Percentiles rank a stretch among this genome's conserved stretches.
Conservation (phyloP, 2,113 vertebrate genomes). For the Mola mola region DNA sequence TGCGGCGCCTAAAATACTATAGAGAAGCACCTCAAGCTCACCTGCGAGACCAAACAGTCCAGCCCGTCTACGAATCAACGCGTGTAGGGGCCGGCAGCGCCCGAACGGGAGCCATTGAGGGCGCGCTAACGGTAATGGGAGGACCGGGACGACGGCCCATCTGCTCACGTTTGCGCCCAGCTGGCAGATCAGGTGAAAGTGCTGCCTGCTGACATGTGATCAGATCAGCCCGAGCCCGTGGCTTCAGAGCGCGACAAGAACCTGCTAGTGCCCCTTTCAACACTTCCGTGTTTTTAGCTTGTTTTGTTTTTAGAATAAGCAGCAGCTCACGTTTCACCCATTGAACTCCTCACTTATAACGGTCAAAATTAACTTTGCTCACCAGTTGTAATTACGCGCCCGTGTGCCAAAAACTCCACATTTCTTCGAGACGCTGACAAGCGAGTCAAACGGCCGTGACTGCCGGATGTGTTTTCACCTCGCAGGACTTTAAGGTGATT, state of each 20-base stretch:
- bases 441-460: slow-evolving; percentile 69
- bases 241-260: slow-evolving; percentile 62
- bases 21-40: slow-evolving; percentile 1
- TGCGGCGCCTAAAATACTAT: slow-evolving; percentile 22
- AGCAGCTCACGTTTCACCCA: no score
- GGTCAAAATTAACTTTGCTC: slow-evolving; percentile 45
- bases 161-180: slow-evolving; percentile 81
- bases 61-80: slow-evolving; percentile 63
- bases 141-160: slow-evolving; percentile 79
- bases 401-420: slow-evolving; percentile 45
- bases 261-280: no score
- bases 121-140: no score
- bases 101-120: no score
- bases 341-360: slow-evolving; percentile 21
- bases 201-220: slow-evolving; percentile 75
- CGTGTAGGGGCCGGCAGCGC: slow-evolving; percentile 47
- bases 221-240: slow-evolving; percentile 65
- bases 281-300: no score
- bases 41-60: slow-evolving; percentile 46
- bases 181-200: slow-evolving; percentile 81
- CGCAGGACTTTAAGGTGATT: slow-evolving; percentile 70
- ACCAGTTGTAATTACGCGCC: slow-evolving; percentile 62
- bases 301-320: no score
- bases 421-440: slow-evolving; percentile 35
- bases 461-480: slow-evolving; percentile 64